These are phyloP conservation scores for Tursiops truncatus DNA, from an alignment of 2,113 vertebrate genomes.

Conservation along the genomic window DNA sequence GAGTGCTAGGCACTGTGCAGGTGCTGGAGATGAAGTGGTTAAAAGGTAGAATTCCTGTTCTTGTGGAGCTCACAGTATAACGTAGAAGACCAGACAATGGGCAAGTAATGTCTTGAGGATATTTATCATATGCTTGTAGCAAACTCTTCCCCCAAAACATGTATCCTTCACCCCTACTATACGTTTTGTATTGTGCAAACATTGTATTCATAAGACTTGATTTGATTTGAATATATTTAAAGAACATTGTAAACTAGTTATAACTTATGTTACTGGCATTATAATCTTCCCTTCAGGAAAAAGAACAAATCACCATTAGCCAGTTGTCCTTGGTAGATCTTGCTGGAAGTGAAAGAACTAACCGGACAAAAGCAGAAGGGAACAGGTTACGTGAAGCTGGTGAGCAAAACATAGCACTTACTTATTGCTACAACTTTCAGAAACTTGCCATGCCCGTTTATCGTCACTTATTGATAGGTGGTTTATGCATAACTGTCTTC, in stretches of 20 bases:
- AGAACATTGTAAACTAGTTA: neutral
- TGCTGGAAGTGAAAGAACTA: conserved; percentile 97
- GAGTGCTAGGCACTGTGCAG: neutral
- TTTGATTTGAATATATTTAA: conserved; percentile 11
- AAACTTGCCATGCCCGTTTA: neutral
- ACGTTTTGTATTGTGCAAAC: neutral
- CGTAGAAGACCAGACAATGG: neutral
- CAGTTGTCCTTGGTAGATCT: conserved; percentile 97
- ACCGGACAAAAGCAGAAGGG: conserved; percentile 95
- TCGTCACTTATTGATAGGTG: neutral
- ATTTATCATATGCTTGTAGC: neutral
- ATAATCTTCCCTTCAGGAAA: conserved; percentile 86
- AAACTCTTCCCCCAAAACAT: neutral
- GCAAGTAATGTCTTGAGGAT: neutral
- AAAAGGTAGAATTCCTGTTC: neutral
- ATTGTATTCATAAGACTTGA: neutral
- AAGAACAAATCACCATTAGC: conserved; percentile 92
- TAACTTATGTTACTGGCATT: neutral
- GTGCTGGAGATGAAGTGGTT: neutral
- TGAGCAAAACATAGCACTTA: conserved; percentile 56
- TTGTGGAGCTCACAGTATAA: neutral
- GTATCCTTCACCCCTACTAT: neutral
- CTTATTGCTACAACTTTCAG: neutral
- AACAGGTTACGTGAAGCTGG: conserved; percentile 95
- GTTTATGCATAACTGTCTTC: neutral